Percentiles rank a stretch among this genome's conserved stretches.
These are phyloP conservation scores for Eupithecia subfuscata DNA, from an alignment of 2,888 invertebrate genomes.

Conservation along the genomic window DNA sequence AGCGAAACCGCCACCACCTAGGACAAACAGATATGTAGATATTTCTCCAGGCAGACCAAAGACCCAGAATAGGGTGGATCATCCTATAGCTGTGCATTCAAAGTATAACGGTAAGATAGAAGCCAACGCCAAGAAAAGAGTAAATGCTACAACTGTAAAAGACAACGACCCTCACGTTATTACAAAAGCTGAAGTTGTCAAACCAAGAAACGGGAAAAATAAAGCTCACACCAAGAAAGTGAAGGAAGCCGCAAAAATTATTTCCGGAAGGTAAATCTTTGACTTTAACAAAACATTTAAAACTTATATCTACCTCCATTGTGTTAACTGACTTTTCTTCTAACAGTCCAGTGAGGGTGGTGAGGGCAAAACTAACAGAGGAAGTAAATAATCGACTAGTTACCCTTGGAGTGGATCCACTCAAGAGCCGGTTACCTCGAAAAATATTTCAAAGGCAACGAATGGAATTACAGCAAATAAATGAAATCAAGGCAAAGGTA, in stretches of 20 bases:
- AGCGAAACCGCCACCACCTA: constrained; percentile 38
- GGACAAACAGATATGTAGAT: constrained; percentile 33
- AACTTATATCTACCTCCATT: neutral
- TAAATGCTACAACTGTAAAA: constrained; percentile 16
- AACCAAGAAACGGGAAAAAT: constrained; percentile 30
- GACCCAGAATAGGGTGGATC: constrained; percentile 22
- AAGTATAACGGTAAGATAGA: constrained; percentile 31
- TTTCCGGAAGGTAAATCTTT: constrained; percentile 33
- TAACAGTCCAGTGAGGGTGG: constrained; percentile 71
- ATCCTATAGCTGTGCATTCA: constrained; percentile 16
- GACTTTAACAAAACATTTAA: neutral
- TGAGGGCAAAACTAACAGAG: constrained; percentile 76
- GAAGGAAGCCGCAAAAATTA: constrained; percentile 24
- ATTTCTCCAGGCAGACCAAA: constrained; percentile 18
- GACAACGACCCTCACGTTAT: constrained; percentile 24
- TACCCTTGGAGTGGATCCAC: constrained; percentile 86
- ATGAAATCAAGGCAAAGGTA: constrained; percentile 84
- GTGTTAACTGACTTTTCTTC: neutral
- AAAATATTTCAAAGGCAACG: constrained; percentile 83
- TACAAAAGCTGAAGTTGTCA: constrained; percentile 31
- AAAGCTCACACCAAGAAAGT: constrained; percentile 25
- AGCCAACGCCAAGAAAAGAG: constrained; percentile 26
- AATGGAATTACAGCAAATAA: constrained; percentile 83
- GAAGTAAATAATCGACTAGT: constrained; percentile 82
- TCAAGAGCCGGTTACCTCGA: constrained; percentile 84